Conservation (phyloP, 2,888 invertebrate genomes). For the Cheilosia variabilis region DNA sequence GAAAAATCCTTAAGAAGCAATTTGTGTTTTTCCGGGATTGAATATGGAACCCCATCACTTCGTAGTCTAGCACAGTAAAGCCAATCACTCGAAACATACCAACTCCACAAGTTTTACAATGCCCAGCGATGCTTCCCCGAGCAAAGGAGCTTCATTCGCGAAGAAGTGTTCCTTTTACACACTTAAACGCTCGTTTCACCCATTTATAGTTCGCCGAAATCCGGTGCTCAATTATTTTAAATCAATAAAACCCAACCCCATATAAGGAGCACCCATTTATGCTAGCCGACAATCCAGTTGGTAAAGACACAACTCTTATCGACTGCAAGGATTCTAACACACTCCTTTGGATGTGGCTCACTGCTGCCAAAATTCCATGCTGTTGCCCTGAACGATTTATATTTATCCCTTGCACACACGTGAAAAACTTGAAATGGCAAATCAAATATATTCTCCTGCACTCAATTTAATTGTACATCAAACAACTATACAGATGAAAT, state of each 20-base stretch:
- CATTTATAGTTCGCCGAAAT: too few relatives aligned
- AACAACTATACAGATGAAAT: slow-evolving; percentile 67
- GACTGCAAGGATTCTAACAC: not conserved
- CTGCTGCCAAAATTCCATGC: not conserved
- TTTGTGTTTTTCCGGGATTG: too few relatives aligned
- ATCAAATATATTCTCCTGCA: slow-evolving; percentile 51
- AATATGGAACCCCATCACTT: too few relatives aligned
- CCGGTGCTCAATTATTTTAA: too few relatives aligned
- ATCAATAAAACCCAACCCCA: not conserved
- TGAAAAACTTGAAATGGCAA: slow-evolving; percentile 40
- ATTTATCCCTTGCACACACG: not conserved
- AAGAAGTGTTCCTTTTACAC: too few relatives aligned
- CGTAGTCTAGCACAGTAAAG: too few relatives aligned
- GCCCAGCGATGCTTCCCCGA: too few relatives aligned
- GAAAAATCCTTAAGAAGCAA: too few relatives aligned
- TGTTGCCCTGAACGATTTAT: not conserved
- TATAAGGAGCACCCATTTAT: not conserved
- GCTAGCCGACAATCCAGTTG: not conserved
- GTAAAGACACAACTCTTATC: not conserved
- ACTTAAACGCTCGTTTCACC: too few relatives aligned
- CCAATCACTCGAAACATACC: too few relatives aligned
- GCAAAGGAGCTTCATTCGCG: too few relatives aligned
- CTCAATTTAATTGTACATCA: slow-evolving; percentile 64
- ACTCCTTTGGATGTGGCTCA: not conserved
- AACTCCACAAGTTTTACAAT: too few relatives aligned